Evolutionary conservation across 2,888 invertebrate species (phyloP).

Genomic region (Cybosia mesomella): DNA sequence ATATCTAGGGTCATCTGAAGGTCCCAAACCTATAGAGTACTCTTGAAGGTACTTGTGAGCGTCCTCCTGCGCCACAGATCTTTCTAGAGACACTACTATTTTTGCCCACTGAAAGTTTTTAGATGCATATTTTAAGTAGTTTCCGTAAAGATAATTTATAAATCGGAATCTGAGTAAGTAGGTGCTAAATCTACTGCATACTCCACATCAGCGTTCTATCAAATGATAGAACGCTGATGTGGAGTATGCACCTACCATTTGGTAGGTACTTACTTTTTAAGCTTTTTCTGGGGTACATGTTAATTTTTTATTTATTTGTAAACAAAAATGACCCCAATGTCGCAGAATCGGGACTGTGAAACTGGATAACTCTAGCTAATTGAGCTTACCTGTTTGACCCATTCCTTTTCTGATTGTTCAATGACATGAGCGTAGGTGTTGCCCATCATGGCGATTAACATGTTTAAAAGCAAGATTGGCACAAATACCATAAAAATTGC

Average conservation of each 20-base stretch:
- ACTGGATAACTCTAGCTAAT: not conserved
- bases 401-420: slow-evolving; percentile 99
- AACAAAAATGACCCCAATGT: not conserved
- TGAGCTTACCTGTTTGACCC: slow-evolving; percentile 93
- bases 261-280: not conserved
- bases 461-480: slow-evolving; percentile 98
- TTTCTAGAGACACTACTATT: slow-evolving; percentile 98
- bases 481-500: slow-evolving; percentile 99
- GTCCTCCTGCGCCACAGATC: slow-evolving; percentile 96
- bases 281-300: not conserved
- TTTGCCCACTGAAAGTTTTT: slow-evolving; percentile 94
- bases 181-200: no score
- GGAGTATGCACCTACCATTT: no score
- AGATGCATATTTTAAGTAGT: no score
- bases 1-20: slow-evolving; percentile 93
- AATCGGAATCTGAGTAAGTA: no score
- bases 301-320: not conserved
- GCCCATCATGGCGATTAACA: slow-evolving; percentile 99
- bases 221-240: no score
- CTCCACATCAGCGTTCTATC: no score
- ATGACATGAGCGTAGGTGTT: slow-evolving; percentile 99
- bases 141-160: no score
- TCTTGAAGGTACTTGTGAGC: slow-evolving; percentile 97
- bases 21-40: slow-evolving; percentile 97
- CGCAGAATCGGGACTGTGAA: not conserved